Evolutionary conservation across 2,113 vertebrate species (phyloP), one percentile per base, ranked within the genome.

Genomic region (Brachyhypopomus gauderio): DNA sequence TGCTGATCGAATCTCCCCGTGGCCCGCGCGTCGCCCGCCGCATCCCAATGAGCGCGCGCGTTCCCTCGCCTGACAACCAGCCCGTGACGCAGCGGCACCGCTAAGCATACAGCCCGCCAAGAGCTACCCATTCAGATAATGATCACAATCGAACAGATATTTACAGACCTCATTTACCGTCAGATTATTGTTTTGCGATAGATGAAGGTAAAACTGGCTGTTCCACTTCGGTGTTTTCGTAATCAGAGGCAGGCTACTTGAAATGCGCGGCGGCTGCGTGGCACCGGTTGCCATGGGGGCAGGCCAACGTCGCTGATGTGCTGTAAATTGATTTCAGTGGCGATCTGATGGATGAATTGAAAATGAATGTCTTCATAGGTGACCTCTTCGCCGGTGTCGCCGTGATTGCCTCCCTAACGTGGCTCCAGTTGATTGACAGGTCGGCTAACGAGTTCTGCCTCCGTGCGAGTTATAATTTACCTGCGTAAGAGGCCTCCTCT

Each of bases 281-380:
- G 79, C 66, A 63, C 75, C 73, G 83, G 82, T 84, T 71, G 75
- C 87, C 77, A 74, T 63, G 89, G 86, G 85, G 83, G 79, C 64
- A 86, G 84, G 72, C 79, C 87, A 77, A 83, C 85, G 85, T 88
- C 83, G 80, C 85, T 81, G 84, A 89, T 85, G 89, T 84, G 85
- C 84, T 86, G 77, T 87, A 88, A 93, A 90, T 87, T 87, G 88
- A 91, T 91, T 91, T 88, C 78, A 90, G 86, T 86, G 82, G 72
- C 85, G 88, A 86, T 86, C 89, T 91, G 88, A 91, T 89, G 84
- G 87, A 89, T 91, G 83, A 90, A 84, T 86, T 84, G 85, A 92
- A 89, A 89, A 58, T 76, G 86, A 90, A 86, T 85, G 74, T 88
- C 86, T 90, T 90, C 76, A 52, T 91, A 87, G 82, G 70, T 88